Evolutionary conservation across 2,797 vertebrate genomes (phyloP), one percentile per base, ranked within the genome.

Genomic region (Paramormyrops hopkinsi): DNA sequence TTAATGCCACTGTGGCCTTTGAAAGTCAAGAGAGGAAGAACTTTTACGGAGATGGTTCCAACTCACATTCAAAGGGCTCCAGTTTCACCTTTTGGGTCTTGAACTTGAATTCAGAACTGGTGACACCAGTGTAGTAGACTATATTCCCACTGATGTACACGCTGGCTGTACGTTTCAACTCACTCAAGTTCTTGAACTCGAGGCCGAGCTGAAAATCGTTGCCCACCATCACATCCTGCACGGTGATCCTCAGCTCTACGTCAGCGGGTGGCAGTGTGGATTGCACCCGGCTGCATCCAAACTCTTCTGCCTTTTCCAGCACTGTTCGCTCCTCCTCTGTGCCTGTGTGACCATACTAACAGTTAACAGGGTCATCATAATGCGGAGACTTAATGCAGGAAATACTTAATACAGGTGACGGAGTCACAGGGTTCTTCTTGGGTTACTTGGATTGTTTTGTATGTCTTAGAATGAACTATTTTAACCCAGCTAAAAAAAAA

Each of bases 51-150:
- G 14, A 48, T 9, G 1, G 4, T 9, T 4, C 7, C 2, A 0
- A 86, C 97, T 97, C 94, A 99, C 98, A 92, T n/a, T 95, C 90
- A 29, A 92, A 89, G 2, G 97, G 97, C 0, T 94, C 93, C 90
- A 99, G 91, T 0, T 82, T 94, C 79, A 97, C 94, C 0, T 86
- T 92, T 51, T 96, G 96, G 0, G 93, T 94, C 29, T 94, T 93
- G 11, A 96, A 97, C 94, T 98, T 95, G 94, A 99, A 97, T 92
- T 99, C 96, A 0, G 86, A 90, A 90, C 96, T 97, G 62, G 93
- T 56, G 87, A 99, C 98, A 3, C 98, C 98, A 0, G 98, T 99
- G 88, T 99, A 99, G 92, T 96, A 99, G 88, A 97, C 95, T 91
- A 98, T 94, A 29, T 92, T 97, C 87, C 97, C 98, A 0, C 95